A percentile compares a stretch with the other conserved stretches of the same genome.
Evolutionary conservation across 2,888 invertebrate species (phyloP).

Genomic region (Ectobius pallidus): DNA sequence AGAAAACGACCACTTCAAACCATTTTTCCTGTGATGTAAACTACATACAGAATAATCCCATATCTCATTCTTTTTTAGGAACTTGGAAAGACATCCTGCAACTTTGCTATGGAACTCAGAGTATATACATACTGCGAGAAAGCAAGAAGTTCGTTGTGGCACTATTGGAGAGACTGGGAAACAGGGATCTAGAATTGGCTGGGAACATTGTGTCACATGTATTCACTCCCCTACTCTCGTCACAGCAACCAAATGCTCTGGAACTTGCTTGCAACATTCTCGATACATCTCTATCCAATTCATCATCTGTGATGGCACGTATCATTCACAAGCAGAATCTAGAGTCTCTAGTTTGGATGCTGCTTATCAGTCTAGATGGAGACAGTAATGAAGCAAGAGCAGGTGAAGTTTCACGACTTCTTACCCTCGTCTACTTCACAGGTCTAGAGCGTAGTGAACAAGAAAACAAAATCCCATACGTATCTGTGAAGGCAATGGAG

Average conservation of each 20-base stretch:
- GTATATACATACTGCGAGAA: conserved; percentile 73
- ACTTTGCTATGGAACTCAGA: conserved; percentile 68
- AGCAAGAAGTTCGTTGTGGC: conserved; percentile 67
- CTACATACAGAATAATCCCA: too few species aligned
- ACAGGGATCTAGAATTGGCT: conserved; percentile 54
- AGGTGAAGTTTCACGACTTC: conserved; percentile 26
- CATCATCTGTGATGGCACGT: not conserved
- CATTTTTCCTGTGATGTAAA: too few species aligned
- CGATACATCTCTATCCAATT: conserved; percentile 47
- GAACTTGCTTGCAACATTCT: conserved; percentile 59
- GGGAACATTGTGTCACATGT: not conserved
- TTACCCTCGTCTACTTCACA: conserved; percentile 36
- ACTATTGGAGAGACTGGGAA: conserved; percentile 63
- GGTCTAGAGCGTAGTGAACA: not conserved
- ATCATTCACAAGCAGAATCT: conserved; percentile 32
- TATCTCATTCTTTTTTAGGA: too few species aligned
- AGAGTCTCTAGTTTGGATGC: conserved; percentile 26
- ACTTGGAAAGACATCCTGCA: conserved; percentile 70
- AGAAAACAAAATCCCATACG: not conserved
- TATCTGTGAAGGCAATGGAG: conserved; percentile 31
- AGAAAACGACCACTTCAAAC: too few species aligned
- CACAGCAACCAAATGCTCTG: conserved; percentile 37
- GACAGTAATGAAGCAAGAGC: not conserved
- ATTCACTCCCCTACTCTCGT: not conserved
- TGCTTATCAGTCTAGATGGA: conserved; percentile 18